A percentile compares a stretch with the other conserved stretches of the same genome.
Conservation (phyloP, 2,797 vertebrate genomes). For the Lithobates pipiens region DNA sequence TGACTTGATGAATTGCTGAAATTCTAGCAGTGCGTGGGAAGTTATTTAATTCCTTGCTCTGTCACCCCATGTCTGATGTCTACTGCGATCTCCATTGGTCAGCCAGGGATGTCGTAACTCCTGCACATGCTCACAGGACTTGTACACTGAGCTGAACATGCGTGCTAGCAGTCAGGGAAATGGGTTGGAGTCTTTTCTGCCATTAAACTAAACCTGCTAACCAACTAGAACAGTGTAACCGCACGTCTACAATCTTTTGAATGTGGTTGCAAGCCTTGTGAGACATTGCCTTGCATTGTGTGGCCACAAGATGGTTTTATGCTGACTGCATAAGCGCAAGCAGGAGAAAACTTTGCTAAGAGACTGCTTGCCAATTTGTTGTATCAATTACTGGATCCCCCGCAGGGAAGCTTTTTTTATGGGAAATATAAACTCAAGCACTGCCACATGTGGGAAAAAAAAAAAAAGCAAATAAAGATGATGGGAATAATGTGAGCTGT, state of each 20-base stretch:
- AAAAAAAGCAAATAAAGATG: neutral
- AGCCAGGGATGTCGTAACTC: too few relatives aligned
- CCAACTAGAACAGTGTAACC: too few relatives aligned
- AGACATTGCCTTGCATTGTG: neutral
- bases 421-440: constrained; percentile 9
- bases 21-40: too few relatives aligned
- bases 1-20: too few relatives aligned
- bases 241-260: neutral
- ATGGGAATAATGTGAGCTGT: constrained; percentile 17
- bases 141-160: too few relatives aligned
- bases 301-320: neutral
- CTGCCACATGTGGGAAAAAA: constrained; percentile 23
- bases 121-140: too few relatives aligned
- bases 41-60: too few relatives aligned
- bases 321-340: neutral
- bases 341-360: neutral
- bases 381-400: constrained; percentile 20
- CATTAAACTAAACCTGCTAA: too few relatives aligned
- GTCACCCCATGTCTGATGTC: too few relatives aligned
- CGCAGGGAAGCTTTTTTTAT: constrained; percentile 12
- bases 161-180: too few relatives aligned
- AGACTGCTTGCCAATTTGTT: neutral
- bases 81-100: too few relatives aligned
- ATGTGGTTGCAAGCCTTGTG: neutral
- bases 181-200: too few relatives aligned